Evolutionary conservation across 2,888 invertebrate genomes (phyloP), one percentile per base, ranked within the genome.

Genomic region (Drosophila leonis): DNA sequence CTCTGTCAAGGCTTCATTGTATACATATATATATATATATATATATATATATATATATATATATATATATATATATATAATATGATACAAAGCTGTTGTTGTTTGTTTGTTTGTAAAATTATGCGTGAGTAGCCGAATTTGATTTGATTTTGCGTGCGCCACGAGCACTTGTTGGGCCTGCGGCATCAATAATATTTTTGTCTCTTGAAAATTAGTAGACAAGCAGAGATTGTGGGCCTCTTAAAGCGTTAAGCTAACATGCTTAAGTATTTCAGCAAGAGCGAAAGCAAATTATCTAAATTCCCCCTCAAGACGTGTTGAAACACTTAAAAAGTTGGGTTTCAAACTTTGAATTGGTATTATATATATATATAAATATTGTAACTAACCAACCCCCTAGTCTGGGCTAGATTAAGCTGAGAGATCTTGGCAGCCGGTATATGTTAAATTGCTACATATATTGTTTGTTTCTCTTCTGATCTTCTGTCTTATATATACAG

Each of bases 41-140:
- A 15, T 62, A 44, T 56, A 35, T 57, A n/a, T 13, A 33, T 35
- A 31, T 12, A 42, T 10, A 29, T 18, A 37, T 31, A 10, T 63
- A 51, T 51, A 41, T 24, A 27, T 41, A 33, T 46, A 57, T 42
- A 48, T 39, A 12, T 31, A 33, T 39, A 24, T 24, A 18, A 9
- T 52, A 10, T 37, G n/a, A n/a, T n/a, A n/a, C n/a, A n/a, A n/a
- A 56, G 33, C 41, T 46, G 33, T 64, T 62, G 49, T 33, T 31
- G 55, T 55, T 63, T 75, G 71, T 61, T 57, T 79, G 65, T 41
- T 59, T 55, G n/a, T 59, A 29, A 67, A 72, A 67, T 72, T 70
- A 68, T 72, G 65, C 69, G 54, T 67, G 56, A 78, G 69, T 70
- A 70, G 55, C 62, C 44, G 46, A 71, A 66, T 64, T 72, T 64